Base-by-base conservation (phyloP, 1,140 invertebrate genomes). In the Drosophila kohkoa region DNA sequence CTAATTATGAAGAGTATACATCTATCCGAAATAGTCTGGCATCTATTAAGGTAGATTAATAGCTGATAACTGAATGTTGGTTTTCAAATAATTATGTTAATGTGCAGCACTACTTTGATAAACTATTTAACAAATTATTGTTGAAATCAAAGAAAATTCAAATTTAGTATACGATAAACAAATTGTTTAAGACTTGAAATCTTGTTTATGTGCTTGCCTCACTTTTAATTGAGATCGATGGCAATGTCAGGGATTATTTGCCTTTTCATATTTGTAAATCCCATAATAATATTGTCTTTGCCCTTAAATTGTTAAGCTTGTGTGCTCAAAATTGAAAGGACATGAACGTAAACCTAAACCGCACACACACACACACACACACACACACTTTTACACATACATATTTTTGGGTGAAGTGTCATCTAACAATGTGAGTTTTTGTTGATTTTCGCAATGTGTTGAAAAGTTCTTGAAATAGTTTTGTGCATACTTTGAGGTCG, bases 391-490 rank as follows among this genome's bases (percentile, higher is more conserved):
- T 16, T 15, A 10, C 32, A 55, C 13, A 41, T 57, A 25, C 20
- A 25, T 25, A 25, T 38, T 55, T 38, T 38, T 38, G 35, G 32
- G 6, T 2, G n/a, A 57, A 57, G 54, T 57, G 54, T 41, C 54
- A 41, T 20, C n/a, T 5, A 57, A 57, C 32, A 57, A 57, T 65
- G 51, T 15, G 8, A 51, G 15, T 49, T 65, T 43, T 8, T 54
- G 38, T 49, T 68, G 16, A 16, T 7, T 35, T 41, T 58, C 51
- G 35, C 48, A 38, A 45, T 41, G 51, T 43, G 54, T 4, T 58
- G 15, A 65, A 66, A 48, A 66, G 48, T 48, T 76, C 20, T 48
- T 13, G 6, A 57, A 59, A 71, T 79, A 82, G 64, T 62, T 25
- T 25, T 52, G 55, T 48, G 71, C 71, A 76, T 74, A 87, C 48